Conservation (phyloP, 2,797 vertebrate species). For the Hapalemur alaotrensis region DNA sequence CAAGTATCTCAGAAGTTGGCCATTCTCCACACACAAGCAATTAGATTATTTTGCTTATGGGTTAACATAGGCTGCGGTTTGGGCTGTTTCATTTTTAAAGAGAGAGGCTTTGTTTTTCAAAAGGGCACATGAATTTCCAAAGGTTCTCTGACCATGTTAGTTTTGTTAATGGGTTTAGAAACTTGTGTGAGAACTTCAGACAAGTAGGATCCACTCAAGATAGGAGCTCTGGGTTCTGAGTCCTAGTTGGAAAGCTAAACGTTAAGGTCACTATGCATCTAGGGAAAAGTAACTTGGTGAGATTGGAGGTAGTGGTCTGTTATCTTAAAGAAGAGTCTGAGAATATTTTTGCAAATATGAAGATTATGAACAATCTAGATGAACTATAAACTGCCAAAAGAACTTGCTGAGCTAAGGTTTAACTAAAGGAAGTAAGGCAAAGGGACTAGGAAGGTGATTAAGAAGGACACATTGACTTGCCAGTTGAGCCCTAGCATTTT, state of each 20-base stretch:
- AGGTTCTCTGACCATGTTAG: neutral
- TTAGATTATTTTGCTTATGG: slow-evolving; percentile 41
- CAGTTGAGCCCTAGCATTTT: neutral
- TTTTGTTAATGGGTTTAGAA: slow-evolving; percentile 13
- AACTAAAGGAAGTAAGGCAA: neutral
- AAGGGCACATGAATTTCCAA: slow-evolving; percentile 20
- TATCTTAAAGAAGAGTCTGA: neutral
- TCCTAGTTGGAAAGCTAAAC: neutral
- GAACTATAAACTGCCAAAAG: neutral
- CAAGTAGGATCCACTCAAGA: neutral
- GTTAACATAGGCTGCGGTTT: slow-evolving; percentile 8
- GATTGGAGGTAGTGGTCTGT: neutral
- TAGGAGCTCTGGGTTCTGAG: neutral
- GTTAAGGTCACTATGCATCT: neutral
- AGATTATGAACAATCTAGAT: neutral
- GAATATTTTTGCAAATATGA: neutral
- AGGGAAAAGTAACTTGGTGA: neutral
- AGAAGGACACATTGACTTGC: neutral
- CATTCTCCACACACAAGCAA: slow-evolving; percentile 22
- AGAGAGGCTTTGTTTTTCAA: slow-evolving; percentile 41
- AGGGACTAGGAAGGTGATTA: neutral
- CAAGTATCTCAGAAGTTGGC: slow-evolving; percentile 22
- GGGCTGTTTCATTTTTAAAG: slow-evolving; percentile 44
- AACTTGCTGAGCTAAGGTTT: neutral
- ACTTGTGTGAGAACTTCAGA: neutral